A percentile compares a stretch with the other conserved stretches of the same genome.
Conservation (phyloP, 2,113 vertebrate species). For the Notarius lentiginosus region DNA sequence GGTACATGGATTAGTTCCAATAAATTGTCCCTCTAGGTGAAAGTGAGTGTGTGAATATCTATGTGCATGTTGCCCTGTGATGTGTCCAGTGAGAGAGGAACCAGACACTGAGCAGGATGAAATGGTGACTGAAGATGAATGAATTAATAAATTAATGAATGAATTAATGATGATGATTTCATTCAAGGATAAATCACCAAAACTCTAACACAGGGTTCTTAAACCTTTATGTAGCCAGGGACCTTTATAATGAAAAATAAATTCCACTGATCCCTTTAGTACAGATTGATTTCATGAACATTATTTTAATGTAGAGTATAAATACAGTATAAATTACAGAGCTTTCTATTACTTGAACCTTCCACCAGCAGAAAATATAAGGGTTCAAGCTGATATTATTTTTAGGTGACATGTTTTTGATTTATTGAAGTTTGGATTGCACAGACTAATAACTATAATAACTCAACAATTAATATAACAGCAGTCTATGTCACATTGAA, state of each 20-base stretch:
- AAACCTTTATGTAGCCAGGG: neutral
- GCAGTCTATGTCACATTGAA: neutral
- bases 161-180: neutral
- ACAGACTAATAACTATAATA: neutral
- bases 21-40: neutral
- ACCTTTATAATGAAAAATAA: neutral
- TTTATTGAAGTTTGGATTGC: neutral
- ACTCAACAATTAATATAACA: neutral
- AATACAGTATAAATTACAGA: too few species aligned
- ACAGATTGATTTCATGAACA: neutral
- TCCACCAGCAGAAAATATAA: neutral
- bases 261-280: neutral
- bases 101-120: neutral
- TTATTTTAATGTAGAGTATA: neutral
- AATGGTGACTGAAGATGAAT: neutral
- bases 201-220: neutral
- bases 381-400: neutral
- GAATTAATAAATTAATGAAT: neutral
- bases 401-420: neutral
- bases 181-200: neutral
- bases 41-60: neutral
- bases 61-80: neutral
- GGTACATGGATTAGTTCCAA: neutral
- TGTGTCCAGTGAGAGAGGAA: neutral
- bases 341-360: neutral